Evolutionary conservation across 2,113 vertebrate genomes (phyloP).

Genomic region (Neogobius melanostomus): DNA sequence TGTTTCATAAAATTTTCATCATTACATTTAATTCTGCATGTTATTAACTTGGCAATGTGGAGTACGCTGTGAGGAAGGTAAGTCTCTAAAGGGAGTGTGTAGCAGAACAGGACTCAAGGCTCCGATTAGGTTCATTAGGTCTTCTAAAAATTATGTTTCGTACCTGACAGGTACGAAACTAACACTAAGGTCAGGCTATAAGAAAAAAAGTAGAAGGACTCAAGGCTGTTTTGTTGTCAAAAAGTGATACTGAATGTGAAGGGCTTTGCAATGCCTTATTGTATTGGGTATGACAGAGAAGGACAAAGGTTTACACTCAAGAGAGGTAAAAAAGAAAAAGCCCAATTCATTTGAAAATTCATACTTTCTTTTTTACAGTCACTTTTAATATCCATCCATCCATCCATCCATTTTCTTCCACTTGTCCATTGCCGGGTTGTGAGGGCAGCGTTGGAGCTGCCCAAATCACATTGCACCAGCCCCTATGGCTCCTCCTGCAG

Average conservation of each 20-base stretch:
- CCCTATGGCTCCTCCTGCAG: too few relatives aligned
- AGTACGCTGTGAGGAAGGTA: conserved; percentile 10
- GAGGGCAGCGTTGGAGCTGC: too few relatives aligned
- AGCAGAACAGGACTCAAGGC: background rate
- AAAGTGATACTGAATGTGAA: background rate
- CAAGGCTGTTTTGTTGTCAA: background rate
- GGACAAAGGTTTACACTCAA: background rate
- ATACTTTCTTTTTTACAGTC: too few relatives aligned
- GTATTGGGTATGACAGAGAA: background rate
- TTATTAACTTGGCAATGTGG: conserved; percentile 16
- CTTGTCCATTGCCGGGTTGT: too few relatives aligned
- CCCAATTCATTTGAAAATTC: background rate
- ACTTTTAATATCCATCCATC: too few relatives aligned
- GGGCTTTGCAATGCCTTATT: background rate
- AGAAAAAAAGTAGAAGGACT: too few relatives aligned
- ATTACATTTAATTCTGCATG: conserved; percentile 15
- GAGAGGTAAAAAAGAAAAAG: background rate
- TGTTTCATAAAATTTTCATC: conserved; percentile 21
- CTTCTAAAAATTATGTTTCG: too few relatives aligned
- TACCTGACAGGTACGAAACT: too few relatives aligned
- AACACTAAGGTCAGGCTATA: too few relatives aligned
- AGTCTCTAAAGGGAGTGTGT: conserved; percentile 8
- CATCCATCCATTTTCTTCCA: too few relatives aligned
- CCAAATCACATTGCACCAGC: too few relatives aligned
- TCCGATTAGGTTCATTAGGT: too few relatives aligned